phyloP scores from a whole-genome alignment of 2,888 invertebrate species.

The Caenorhabditis panamensis region DNA sequence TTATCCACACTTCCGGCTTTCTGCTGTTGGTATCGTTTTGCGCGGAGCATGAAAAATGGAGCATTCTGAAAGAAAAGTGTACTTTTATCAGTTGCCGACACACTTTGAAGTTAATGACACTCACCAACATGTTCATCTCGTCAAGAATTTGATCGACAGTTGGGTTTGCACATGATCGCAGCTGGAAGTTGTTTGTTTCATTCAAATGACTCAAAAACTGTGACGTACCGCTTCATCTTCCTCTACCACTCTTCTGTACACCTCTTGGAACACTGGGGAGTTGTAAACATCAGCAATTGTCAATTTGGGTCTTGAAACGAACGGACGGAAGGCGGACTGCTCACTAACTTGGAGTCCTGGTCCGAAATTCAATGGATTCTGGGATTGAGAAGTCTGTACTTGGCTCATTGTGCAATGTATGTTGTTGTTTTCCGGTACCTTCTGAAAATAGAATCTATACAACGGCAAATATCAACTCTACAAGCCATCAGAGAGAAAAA shows the following conservation, averaged over 20 bases:
- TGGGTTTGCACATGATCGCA: background rate
- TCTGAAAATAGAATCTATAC: background rate
- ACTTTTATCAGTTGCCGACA: conserved; percentile 4
- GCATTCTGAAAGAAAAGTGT: background rate
- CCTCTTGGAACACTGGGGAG: conserved; percentile 2
- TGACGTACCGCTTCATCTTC: conserved; percentile 18
- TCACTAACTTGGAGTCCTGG: conserved; percentile 16
- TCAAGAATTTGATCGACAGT: conserved; percentile 27
- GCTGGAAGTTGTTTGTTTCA: too few relatives aligned
- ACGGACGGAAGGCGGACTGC: background rate
- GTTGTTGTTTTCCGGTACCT: background rate
- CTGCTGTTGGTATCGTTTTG: background rate
- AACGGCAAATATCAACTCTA: too few relatives aligned
- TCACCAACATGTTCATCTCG: conserved; percentile 20
- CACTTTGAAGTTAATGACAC: background rate
- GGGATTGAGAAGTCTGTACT: background rate
- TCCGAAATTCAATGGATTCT: conserved; percentile 15
- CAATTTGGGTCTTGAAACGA: background rate
- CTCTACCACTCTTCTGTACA: conserved; percentile 8
- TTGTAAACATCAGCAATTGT: background rate
- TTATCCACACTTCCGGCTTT: too few relatives aligned
- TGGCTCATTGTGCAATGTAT: background rate
- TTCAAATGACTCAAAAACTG: too few relatives aligned
- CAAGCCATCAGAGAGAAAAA: background rate
- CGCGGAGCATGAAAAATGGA: background rate